A percentile compares a stretch with the other conserved stretches of the same genome.
Evolutionary conservation across 2,113 vertebrate species (phyloP).

Genomic region (Salvator merianae): DNA sequence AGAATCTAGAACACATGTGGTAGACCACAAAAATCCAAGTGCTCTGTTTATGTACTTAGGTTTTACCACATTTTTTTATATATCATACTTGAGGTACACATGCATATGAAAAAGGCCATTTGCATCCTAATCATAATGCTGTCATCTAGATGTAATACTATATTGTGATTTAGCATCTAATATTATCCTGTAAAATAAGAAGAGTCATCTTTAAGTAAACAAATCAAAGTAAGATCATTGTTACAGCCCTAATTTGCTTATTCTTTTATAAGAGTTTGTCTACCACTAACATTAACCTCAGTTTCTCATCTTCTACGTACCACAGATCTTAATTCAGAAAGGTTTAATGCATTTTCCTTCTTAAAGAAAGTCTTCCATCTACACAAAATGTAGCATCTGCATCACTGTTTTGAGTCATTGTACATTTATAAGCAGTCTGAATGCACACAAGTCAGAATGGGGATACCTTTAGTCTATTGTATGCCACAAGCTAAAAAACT

Average conservation of each 20-base stretch:
- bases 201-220: background rate
- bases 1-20: too few relatives aligned
- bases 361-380: background rate
- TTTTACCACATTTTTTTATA: too few relatives aligned
- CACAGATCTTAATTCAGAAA: background rate
- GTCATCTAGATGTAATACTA: background rate
- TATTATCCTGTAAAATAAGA: background rate
- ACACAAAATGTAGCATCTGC: background rate
- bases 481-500: too few relatives aligned
- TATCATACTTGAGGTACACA: too few relatives aligned
- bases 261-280: background rate
- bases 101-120: background rate
- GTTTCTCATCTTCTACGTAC: background rate
- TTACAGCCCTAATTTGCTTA: background rate
- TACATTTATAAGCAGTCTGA: slow-evolving; percentile 13
- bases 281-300: background rate
- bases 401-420: background rate
- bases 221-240: background rate
- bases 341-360: background rate
- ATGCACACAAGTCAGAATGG: background rate
- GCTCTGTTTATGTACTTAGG: too few relatives aligned
- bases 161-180: background rate
- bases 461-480: too few relatives aligned
- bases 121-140: background rate
- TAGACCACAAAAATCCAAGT: too few relatives aligned